Base-by-base conservation (phyloP, 2,113 vertebrate genomes). In the Cnemophilus loriae region DNA sequence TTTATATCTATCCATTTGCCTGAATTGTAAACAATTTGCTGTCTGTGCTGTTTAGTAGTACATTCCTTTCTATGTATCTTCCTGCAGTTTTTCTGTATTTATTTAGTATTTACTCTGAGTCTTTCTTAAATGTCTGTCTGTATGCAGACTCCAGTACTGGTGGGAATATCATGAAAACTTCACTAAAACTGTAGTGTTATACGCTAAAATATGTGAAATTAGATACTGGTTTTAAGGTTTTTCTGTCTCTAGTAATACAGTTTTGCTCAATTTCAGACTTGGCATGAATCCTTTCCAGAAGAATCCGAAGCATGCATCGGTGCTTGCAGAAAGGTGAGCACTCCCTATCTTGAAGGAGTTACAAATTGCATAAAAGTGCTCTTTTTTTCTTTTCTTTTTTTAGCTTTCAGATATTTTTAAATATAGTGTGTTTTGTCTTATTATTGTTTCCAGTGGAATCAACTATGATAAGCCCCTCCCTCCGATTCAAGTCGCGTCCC, bases 241-340 rank as follows among this genome's bases (percentile, higher is more conserved):
- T 89, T 61, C 67, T 85, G 27, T 84, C 69, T 89, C 42, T 30
- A 74, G 26, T 97, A 93, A 96, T 82, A 64, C 24, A 64, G 6
- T 86, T 87, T 55, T 93, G 15, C 59, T 97, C 69, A 28, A 88
- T 97, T 95, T 84, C 96, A 99, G 99, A 52, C 97, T 99, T 42
- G 99, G 99, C 74, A 99, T 99, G 99, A 99, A 99, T 97, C 98
- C 99, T 28, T 99, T 99, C 97, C 99, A 99, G 98, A 99, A 99
- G 98, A 99, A 99, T 95, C 99, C 99, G 61, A 99, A 99, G 91
- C 99, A 99, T 63, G 99, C 99, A 4, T 99, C 99, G 0, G 99
- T 99, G 74, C 97, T 99, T 70, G 97, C 99, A 89, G 99, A 99
- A 97, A 99, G 99, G 99, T 99, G 60, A 93, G 96, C 14, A 6